Evolutionary conservation across 2,113 vertebrate genomes (phyloP).

Genomic region (Phoenicopterus ruber): DNA sequence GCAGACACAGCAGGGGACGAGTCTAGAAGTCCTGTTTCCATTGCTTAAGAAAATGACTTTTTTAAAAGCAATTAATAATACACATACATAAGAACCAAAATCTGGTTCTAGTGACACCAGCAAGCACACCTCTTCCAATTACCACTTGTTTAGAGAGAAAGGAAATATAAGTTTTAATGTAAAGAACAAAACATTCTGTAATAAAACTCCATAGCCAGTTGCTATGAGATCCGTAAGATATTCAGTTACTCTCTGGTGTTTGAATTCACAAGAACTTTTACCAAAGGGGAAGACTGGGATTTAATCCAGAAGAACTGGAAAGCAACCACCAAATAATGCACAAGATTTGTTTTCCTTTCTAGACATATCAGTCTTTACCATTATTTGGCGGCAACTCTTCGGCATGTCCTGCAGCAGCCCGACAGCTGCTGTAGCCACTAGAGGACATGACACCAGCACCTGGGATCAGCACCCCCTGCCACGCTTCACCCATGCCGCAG

Average conservation of each 20-base stretch:
- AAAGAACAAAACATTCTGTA: neutral
- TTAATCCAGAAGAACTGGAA: neutral
- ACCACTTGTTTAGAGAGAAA: neutral
- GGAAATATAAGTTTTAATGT: neutral
- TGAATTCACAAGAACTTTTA: neutral
- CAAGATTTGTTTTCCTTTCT: neutral
- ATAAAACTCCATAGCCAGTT: neutral
- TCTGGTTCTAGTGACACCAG: neutral
- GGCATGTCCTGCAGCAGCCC: accelerated
- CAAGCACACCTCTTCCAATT: neutral
- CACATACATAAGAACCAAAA: accelerated
- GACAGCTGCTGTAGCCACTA: neutral
- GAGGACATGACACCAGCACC: neutral
- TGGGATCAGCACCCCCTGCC: accelerated
- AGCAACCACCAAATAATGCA: neutral
- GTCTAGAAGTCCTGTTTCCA: neutral
- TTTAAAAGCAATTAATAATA: neutral
- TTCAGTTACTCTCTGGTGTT: neutral
- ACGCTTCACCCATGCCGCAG: accelerated
- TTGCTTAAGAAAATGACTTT: neutral
- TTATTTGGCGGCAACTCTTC: accelerated
- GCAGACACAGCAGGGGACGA: neutral
- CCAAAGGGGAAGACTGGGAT: neutral
- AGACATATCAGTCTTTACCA: accelerated
- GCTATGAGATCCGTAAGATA: neutral